Base-by-base conservation (phyloP, 2,888 invertebrate species). In the Antheraea assamensis region DNA sequence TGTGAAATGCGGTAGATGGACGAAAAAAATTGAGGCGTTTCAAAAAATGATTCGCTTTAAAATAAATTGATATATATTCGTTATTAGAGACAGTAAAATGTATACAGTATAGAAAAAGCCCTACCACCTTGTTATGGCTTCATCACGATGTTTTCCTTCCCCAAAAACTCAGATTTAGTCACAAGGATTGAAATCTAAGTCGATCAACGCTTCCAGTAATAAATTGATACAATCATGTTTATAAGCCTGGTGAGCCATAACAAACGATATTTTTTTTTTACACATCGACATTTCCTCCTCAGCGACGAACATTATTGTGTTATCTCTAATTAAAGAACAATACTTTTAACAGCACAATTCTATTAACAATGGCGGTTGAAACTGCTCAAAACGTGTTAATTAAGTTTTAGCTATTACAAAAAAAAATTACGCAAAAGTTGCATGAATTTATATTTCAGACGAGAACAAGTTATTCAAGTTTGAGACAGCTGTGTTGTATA, bases 241-340 rank as follows among this genome's bases (percentile, higher is more conserved):
- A 5, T 21, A 17, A 19, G 52, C 2, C 21, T 4, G 52, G 21
- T 52, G 5, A 52, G 21, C 19, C 21, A 52, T 21, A 21, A 21
- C 3, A 21, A 52, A 49, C 15, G 19, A 49, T 15, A 17, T 21
- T 21, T 21, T 52, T 58, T 58, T 24, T 24, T 8, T 55, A 58
- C n/a, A 58, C n/a, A 58, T 5, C 58, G 58, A 21, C 58, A 24
- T 52, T 52, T 58, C 17, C 15, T 27, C 27, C 27, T 1, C 27
- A 61, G 13, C 17, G 7, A 61, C 13, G 61, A 27, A 17, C 17
- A 61, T 27, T 27, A 27, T 61, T 61, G 19, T 52, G 24, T 27
- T 70, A 68, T 21, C 8, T 61, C 74, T 71, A 72, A 70, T 71
- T 68, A 73, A 71, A 71, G 8, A 74, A 72, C 17, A 71, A 61